These are phyloP conservation scores for Tupaia chinensis DNA, from an alignment of 2,113 vertebrate species.

Conservation along the genomic window DNA sequence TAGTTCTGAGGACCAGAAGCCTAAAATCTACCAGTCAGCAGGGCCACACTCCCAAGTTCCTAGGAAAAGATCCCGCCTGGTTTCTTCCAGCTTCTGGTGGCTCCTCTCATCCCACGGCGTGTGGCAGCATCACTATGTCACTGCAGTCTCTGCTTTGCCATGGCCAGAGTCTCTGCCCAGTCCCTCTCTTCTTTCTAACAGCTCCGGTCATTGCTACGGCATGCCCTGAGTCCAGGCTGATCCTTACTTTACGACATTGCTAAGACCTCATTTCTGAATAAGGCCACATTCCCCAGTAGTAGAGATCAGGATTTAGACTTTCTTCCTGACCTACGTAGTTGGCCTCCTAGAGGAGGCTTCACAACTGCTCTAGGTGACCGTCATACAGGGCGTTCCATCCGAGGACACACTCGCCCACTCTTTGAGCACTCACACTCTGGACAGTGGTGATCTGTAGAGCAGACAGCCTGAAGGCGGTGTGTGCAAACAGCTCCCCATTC, in stretches of 20 bases:
- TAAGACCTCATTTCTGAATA: not conserved
- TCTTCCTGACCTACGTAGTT: not conserved
- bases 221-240: not conserved
- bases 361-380: not conserved
- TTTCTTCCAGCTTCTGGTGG: not conserved
- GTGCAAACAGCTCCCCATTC: not conserved
- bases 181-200: not conserved
- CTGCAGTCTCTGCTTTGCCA: not conserved
- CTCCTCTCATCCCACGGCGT: not conserved
- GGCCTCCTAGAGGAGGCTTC: not conserved
- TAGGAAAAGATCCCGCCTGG: not conserved
- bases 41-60: not conserved
- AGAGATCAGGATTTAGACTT: not conserved
- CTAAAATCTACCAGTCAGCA: not conserved
- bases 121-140: fast-evolving
- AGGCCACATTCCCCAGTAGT: not conserved
- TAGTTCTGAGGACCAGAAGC: not conserved
- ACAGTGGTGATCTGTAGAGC: not conserved
- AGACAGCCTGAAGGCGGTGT: not conserved
- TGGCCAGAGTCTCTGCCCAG: fast-evolving
- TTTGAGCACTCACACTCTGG: not conserved
- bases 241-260: not conserved
- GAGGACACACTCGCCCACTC: no score
- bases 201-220: not conserved
- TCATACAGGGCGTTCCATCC: not conserved